Evolutionary conservation across 2,797 vertebrate genomes (phyloP).

Genomic region (Tadarida brasiliensis): DNA sequence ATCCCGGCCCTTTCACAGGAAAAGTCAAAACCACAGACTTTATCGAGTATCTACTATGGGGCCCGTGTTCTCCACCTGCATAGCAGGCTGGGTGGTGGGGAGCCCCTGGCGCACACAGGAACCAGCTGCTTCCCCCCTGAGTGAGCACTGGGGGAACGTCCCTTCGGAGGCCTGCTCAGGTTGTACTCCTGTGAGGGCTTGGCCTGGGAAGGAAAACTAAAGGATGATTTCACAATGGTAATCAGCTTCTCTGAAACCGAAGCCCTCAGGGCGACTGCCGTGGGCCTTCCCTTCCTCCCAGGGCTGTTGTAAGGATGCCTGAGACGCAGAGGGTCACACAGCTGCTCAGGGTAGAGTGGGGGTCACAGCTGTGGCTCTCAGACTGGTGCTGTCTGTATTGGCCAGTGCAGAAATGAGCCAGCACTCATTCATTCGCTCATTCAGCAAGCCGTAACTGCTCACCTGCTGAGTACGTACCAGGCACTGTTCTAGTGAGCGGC

Average conservation of each 20-base stretch:
- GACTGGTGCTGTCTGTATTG: neutral
- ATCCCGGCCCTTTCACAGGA: neutral
- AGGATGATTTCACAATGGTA: neutral
- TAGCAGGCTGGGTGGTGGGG: rapidly evolving
- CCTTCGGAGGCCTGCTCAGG: neutral
- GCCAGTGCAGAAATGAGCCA: neutral
- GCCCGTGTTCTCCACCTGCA: too few relatives aligned
- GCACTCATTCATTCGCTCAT: neutral
- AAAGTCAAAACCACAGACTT: neutral
- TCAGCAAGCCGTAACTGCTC: neutral
- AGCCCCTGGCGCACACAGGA: neutral
- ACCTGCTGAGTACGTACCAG: neutral
- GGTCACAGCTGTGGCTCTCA: neutral
- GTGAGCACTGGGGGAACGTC: neutral
- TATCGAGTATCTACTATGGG: neutral
- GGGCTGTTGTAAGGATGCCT: neutral
- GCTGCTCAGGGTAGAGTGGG: neutral
- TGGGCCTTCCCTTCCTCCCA: neutral
- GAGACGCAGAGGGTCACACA: neutral
- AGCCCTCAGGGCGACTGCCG: neutral
- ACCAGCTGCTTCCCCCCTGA: neutral
- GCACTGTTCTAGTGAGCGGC: neutral
- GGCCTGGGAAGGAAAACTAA: neutral
- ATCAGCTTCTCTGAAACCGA: neutral
- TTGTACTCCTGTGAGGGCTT: neutral